These are phyloP conservation scores for Sinelater perroti DNA, from an alignment of 2,888 invertebrate genomes.

Conservation along the genomic window DNA sequence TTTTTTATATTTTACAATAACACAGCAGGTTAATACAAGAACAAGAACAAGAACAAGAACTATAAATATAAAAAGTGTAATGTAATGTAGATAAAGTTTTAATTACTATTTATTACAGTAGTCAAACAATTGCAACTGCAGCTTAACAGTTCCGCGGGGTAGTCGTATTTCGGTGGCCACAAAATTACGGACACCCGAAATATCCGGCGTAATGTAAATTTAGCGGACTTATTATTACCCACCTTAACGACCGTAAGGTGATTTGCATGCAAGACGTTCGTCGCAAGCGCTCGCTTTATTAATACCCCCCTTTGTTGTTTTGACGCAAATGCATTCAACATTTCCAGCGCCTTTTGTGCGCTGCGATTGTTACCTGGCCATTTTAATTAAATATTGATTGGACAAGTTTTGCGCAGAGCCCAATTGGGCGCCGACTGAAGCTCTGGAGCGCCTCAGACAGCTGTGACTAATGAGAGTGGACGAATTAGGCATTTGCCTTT, in stretches of 20 bases:
- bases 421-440: too few species aligned
- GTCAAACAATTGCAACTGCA: not conserved
- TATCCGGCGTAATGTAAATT: not conserved
- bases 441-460: too few species aligned
- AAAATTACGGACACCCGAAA: not conserved
- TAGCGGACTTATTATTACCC: not conserved
- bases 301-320: not conserved
- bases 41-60: too few species aligned
- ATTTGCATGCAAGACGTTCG: not conserved
- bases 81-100: too few species aligned
- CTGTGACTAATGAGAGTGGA: too few species aligned
- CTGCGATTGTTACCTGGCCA: too few species aligned
- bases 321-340: not conserved
- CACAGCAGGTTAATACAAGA: too few species aligned
- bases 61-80: too few species aligned
- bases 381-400: too few species aligned
- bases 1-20: too few species aligned
- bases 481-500: too few species aligned
- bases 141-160: not conserved
- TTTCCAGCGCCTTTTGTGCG: not conserved
- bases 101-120: conserved; percentile 2
- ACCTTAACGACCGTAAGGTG: not conserved
- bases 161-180: not conserved
- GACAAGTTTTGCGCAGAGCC: too few species aligned
- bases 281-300: not conserved